Conservation (phyloP, 2,888 invertebrate genomes). For the Malthinus seriepunctatus region DNA sequence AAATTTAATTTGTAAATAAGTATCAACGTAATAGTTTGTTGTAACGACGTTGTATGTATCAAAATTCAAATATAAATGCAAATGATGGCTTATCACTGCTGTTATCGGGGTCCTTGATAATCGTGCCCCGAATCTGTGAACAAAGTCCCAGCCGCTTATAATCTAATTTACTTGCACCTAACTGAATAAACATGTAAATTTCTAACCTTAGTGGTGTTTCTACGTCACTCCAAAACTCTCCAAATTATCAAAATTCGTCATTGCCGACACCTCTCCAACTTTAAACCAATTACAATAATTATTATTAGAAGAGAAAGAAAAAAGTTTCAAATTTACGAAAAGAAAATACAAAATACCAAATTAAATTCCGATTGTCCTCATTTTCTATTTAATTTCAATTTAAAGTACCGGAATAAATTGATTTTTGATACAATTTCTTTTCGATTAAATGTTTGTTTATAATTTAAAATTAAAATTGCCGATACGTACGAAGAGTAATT, state of each 20-base stretch:
- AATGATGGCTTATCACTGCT: constrained; percentile 46
- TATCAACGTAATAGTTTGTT: constrained; percentile 26
- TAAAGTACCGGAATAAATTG: too few relatives aligned
- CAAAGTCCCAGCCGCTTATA: constrained; percentile 50
- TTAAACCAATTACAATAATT: constrained; percentile 23
- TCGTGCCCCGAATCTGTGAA: constrained; percentile 46
- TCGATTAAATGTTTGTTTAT: too few relatives aligned
- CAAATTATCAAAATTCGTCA: constrained; percentile 29
- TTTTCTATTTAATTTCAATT: too few relatives aligned
- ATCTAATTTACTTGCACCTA: constrained; percentile 52
- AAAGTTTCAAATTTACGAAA: too few relatives aligned
- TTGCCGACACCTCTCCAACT: constrained; percentile 19
- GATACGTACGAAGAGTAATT: too few relatives aligned
- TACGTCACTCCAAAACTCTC: constrained; percentile 25
- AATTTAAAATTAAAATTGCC: too few relatives aligned
- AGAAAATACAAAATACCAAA: too few relatives aligned
- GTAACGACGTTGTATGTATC: constrained; percentile 47
- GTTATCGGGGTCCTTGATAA: constrained; percentile 46
- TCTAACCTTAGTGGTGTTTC: constrained; percentile 34
- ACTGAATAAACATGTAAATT: constrained; percentile 51
- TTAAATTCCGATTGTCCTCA: too few relatives aligned
- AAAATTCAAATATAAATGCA: constrained; percentile 52
- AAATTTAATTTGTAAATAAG: constrained; percentile 1
- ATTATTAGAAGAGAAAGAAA: too few relatives aligned
- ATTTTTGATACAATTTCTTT: too few relatives aligned